Evolutionary conservation across 2,888 invertebrate genomes (phyloP).

Genomic region (Schrankia costaestrigalis): DNA sequence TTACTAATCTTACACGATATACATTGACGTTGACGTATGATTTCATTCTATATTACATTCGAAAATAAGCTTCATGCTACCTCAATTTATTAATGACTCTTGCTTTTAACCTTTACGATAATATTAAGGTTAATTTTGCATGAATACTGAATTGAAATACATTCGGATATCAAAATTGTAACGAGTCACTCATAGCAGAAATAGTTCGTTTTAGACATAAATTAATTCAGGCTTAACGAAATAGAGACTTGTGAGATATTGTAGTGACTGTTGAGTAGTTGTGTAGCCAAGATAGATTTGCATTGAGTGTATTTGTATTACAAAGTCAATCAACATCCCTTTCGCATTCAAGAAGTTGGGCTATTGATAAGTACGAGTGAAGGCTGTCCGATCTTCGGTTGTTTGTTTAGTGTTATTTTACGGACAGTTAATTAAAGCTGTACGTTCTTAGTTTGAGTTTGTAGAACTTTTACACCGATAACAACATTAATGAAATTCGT

Average conservation of each 20-base stretch:
- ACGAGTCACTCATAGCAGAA: too few species aligned
- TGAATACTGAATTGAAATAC: too few species aligned
- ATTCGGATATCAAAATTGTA: too few species aligned
- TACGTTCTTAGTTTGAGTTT: conserved; percentile 67
- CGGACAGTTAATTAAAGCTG: conserved; percentile 75
- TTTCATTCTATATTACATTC: conserved; percentile 19
- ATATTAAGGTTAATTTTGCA: too few species aligned
- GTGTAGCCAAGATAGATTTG: conserved; percentile 17
- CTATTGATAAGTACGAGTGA: conserved; percentile 38
- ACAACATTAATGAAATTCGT: conserved; percentile 78
- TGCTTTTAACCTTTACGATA: too few species aligned
- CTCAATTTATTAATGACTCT: too few species aligned
- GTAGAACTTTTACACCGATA: conserved; percentile 74
- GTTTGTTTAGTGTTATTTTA: conserved; percentile 64
- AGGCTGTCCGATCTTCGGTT: conserved; percentile 43
- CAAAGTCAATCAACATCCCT: conserved; percentile 44
- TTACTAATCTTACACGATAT: conserved; percentile 29
- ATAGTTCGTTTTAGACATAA: too few species aligned
- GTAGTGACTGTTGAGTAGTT: too few species aligned
- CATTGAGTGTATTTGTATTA: conserved; percentile 24
- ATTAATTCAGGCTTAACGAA: too few species aligned
- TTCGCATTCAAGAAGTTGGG: conserved; percentile 38
- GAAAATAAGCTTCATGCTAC: too few species aligned
- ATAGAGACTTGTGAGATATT: too few species aligned
- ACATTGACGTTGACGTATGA: conserved; percentile 25